A percentile compares a stretch with the other conserved stretches of the same genome.
These are phyloP conservation scores for Onthophagus sagittarius DNA, from an alignment of 2,888 invertebrate species.

Conservation along the genomic window DNA sequence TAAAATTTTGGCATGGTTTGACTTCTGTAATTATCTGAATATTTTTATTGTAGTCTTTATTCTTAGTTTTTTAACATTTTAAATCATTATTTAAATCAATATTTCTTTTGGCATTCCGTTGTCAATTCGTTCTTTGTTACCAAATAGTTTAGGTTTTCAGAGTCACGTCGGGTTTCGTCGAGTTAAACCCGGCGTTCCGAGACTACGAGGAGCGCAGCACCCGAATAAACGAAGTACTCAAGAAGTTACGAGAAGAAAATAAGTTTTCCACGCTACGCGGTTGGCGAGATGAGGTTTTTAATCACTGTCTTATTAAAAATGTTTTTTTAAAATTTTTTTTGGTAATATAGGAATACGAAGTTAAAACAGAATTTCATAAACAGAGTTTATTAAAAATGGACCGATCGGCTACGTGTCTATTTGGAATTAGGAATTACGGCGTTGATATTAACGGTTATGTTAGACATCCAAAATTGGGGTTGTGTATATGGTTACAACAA, in stretches of 20 bases:
- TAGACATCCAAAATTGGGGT: constrained; percentile 75
- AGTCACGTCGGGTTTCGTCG: constrained; percentile 68
- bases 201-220: constrained; percentile 79
- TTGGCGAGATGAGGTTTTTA: constrained; percentile 85
- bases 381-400: constrained; percentile 75
- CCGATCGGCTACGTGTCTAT: constrained; percentile 87
- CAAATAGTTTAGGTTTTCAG: constrained; percentile 59
- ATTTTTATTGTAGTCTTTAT: background rate
- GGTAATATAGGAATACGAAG: constrained; percentile 73
- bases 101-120: background rate
- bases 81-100: background rate
- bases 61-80: background rate
- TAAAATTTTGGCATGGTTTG: too few relatives aligned
- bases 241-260: constrained; percentile 69
- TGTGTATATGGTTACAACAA: constrained; percentile 91
- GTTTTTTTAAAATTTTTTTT: background rate
- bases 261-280: constrained; percentile 79
- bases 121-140: background rate
- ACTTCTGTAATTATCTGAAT: too few relatives aligned
- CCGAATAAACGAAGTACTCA: constrained; percentile 74
- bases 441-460: constrained; percentile 94
- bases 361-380: constrained; percentile 69
- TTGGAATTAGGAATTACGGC: constrained; percentile 92
- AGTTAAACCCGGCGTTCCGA: constrained; percentile 81
- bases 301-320: constrained; percentile 2